Evolutionary conservation across 2,888 invertebrate genomes (phyloP).

Genomic region (Tachina fera): DNA sequence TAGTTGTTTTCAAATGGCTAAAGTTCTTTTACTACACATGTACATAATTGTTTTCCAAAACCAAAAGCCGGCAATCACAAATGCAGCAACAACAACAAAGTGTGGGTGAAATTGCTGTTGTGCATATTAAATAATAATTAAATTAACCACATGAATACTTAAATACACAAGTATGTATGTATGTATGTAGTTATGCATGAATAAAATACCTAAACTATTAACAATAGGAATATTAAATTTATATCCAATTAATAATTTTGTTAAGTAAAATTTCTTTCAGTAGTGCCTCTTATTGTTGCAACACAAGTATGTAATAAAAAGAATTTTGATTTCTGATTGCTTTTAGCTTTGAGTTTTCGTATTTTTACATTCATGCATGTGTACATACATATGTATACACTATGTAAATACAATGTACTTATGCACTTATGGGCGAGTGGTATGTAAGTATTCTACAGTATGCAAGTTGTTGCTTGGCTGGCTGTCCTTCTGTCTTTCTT

Average conservation of each 20-base stretch:
- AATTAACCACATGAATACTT: constrained; percentile 18
- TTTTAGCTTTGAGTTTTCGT: not conserved
- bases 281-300: constrained; percentile 17
- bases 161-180: too few species aligned
- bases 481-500: constrained; percentile 31
- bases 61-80: constrained; percentile 6
- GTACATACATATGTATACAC: not conserved
- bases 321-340: constrained; percentile 61
- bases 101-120: constrained; percentile 50
- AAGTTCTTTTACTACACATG: not conserved
- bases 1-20: not conserved
- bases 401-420: too few species aligned
- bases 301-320: constrained; percentile 42
- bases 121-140: constrained; percentile 64
- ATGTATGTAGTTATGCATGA: not conserved
- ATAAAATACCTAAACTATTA: constrained; percentile 22
- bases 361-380: not conserved
- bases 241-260: constrained; percentile 46
- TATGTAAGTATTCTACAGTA: too few species aligned
- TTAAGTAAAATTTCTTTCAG: constrained; percentile 9
- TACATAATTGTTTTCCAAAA: constrained; percentile 16
- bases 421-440: too few species aligned
- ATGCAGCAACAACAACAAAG: constrained; percentile 12
- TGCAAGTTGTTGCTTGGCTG: not conserved
- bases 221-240: constrained; percentile 37